Base-by-base conservation (phyloP, 2,888 invertebrate genomes). In the Pocota personata region DNA sequence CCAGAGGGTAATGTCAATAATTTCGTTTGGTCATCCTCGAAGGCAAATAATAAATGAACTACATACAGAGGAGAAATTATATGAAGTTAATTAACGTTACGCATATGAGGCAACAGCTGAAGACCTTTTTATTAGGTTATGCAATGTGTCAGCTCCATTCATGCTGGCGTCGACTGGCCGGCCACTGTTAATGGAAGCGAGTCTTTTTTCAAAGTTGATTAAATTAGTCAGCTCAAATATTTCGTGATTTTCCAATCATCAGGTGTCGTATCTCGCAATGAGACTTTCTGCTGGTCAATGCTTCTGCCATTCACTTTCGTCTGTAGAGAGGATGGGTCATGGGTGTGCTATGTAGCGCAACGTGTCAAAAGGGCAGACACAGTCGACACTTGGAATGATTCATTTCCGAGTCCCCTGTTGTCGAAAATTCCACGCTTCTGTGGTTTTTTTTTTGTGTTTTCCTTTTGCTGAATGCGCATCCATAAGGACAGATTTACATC, bases 231-330 rank as follows among this genome's bases (percentile, higher is more conserved):
- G 48, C 46, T 71, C 62, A 64, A 35, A 48, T 19, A 69, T 69
- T 60, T 77, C 43, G 50, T 52, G 43, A 71, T 71, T 79, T 79
- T 79, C 78, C 78, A 79, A 79, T 79, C 78, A 72, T 79, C 78
- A 79, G 78, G 78, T 79, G 69, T 69, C 55, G 71, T 35, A 46
- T 27, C 71, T 55, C 40, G 58, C 67, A 48, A 52, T 60, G 69
- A 21, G 43, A 46, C 32, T 55, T 37, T 43, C 55, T 57, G 66
- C 57, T 60, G 40, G 50, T 62, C 52, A 52, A 40, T 52, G 19
- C 27, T 27, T 66, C 46, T 37, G 50, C 24, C 24, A 14, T 5
- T 16, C 21, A 24, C 6, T 21, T 21, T 21, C 21, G 3, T 19
- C 21, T 21, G 14, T 5, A 40, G 32, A 32, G 7, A 32, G 40